Evolutionary conservation across 2,797 vertebrate genomes (phyloP), one percentile per base, ranked within the genome.

Genomic region (Rallus crepitans): DNA sequence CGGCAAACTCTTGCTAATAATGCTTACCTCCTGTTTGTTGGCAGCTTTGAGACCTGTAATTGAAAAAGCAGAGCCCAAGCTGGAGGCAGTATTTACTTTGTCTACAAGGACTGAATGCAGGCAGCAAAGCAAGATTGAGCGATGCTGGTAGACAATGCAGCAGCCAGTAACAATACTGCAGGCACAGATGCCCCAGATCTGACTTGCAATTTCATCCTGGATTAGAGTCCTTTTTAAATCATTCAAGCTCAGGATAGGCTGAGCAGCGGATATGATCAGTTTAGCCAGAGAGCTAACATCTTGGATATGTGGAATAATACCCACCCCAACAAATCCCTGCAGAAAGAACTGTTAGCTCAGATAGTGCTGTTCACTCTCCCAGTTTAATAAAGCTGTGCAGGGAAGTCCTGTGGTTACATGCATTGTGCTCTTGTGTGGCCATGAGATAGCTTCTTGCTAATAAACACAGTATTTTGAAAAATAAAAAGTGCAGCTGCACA

Each of bases 181-280:
- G 82, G 77, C 77, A 63, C 28, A 56, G 82, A 94, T 94, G 89
- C 85, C 91, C 91, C 84, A 78, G 82, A 87, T 96, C 56, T 90
- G 89, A 87, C 87, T 94, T 66, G 78, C 70, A 81, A 70, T 88
- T 95, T 76, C 82, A 88, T 82, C 66, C 64, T 60, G 70, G 76
- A 42, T 93, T 92, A 81, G 39, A 73, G 68, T 9, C 52, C 80
- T 89, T 95, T 90, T 56, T 10, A 91, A 91, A 78, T 69, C 73
- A 84, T 56, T n/a, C 90, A 77, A 56, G 53, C 63, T 87, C 35
- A 82, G 60, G 77, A 66, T 40, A 60, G 73, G 15, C 63, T 91
- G 76, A 84, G 52, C 56, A 86, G 77, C 13, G 23, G 15, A 15
- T 30, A 76, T 75, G 37, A 59, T 33, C 59, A 66, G 60, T 80